Conservation (phyloP, 2,888 invertebrate genomes). For the Scrobipalpa atriplicella region DNA sequence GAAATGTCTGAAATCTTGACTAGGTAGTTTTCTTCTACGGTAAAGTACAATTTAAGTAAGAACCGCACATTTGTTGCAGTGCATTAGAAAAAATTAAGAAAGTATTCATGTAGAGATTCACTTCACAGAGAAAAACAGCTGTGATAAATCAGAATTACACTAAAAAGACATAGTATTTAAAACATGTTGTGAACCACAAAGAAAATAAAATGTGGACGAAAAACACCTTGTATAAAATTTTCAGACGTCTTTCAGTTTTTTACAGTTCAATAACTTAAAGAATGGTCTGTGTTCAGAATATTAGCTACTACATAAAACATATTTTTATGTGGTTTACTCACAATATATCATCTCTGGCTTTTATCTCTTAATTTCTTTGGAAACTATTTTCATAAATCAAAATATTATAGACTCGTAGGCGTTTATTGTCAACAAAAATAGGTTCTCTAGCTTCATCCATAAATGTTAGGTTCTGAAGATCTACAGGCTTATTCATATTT, state of each 20-base stretch:
- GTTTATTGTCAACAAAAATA: constrained; percentile 29
- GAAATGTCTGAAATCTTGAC: too few species aligned
- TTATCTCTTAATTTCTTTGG: constrained; percentile 33
- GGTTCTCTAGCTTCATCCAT: constrained; percentile 11
- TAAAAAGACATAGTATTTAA: background rate
- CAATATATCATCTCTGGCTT: constrained; percentile 30
- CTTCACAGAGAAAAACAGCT: too few species aligned
- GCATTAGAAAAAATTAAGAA: too few species aligned
- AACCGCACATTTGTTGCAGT: too few species aligned
- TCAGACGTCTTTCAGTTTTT: background rate
- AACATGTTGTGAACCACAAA: background rate
- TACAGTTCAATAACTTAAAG: constrained; percentile 3
- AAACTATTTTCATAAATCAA: constrained; percentile 30
- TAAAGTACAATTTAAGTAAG: too few species aligned
- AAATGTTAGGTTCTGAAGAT: constrained; percentile 19
- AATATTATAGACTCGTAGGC: constrained; percentile 30
- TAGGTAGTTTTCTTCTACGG: too few species aligned
- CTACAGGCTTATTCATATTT: constrained; percentile 17
- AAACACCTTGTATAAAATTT: background rate
- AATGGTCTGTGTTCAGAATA: background rate
- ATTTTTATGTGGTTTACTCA: constrained; percentile 12
- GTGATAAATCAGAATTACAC: background rate
- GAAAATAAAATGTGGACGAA: background rate
- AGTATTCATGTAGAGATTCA: too few species aligned
- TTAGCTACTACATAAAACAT: background rate